Evolutionary conservation across 2,888 invertebrate genomes (phyloP), one percentile per base, ranked within the genome.

Genomic region (Euspilapteryx auroguttella): DNA sequence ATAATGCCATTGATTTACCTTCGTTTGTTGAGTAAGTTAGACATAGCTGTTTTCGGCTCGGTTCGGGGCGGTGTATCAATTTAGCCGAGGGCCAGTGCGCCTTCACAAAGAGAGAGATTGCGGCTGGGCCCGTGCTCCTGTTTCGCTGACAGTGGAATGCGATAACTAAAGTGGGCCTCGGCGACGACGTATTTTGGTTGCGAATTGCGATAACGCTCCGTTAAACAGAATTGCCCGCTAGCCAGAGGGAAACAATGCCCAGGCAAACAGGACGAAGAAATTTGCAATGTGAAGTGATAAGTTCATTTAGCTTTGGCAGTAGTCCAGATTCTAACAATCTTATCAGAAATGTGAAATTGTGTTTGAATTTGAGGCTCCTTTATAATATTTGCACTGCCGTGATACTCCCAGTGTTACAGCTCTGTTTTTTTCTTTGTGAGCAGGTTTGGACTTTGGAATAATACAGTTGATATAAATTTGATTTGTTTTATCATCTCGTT

Each of bases 11-110:
- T 17, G 5, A 17, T 17, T 42, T 42, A 44, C 42, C 41, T 56
- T 50, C 48, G 55, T 59, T 63, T 61, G 62, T 59, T 58, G 49
- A 59, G 57, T 65, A 64, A 63, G 61, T 64, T 65, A 57, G 56
- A 57, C 62, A 62, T 65, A 65, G 64, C 57, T 63, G 55, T 69
- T 69, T n/a, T n/a, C n/a, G n/a, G n/a, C n/a, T 68, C 64, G 65
- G 66, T 68, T 68, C 57, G 61, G 61, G 9, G 10, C 14, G 25
- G 12, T 59, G 64, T 71, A 64, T 68, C 64, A 61, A 62, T 69
- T 64, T 62, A 59, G 59, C 56, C 51, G 58, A 64, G 64, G 59
- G 61, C 63, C 34, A 37, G 35, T 36, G 36, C 38, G 34, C 53
- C 52, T 47, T 49, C 48, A 55, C 57, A 54, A 55, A 57, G 56